phyloP scores from a whole-genome alignment of 2,113 vertebrate genomes.

The Artemisiospiza belli region DNA sequence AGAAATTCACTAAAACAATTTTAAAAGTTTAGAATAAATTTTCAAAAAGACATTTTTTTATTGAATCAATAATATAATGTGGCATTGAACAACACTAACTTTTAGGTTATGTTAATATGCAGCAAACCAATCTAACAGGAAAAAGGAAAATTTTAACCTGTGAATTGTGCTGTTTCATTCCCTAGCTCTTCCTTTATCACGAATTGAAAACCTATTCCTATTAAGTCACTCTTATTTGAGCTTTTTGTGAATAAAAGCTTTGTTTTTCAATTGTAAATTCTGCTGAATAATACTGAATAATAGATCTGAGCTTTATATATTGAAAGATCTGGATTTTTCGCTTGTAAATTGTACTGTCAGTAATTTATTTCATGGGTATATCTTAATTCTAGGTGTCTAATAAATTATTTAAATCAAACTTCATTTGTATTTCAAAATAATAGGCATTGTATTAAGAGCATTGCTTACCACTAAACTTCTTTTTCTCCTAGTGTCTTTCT shows the following conservation, averaged over 20 bases:
- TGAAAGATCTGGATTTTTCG: not conserved
- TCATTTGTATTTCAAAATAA: not conserved
- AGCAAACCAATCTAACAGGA: not conserved
- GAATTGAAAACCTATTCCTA: not conserved
- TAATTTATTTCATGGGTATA: not conserved
- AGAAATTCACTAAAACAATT: not conserved
- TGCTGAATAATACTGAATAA: not conserved
- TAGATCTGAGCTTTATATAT: not conserved
- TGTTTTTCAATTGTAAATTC: not conserved
- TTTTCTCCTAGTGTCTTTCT: not conserved
- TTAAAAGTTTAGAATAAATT: rapidly evolving
- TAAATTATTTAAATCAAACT: not conserved
- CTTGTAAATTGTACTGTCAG: not conserved
- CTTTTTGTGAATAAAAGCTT: not conserved
- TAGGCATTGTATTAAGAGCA: not conserved
- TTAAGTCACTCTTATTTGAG: not conserved
- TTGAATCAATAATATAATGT: not conserved
- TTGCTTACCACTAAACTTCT: not conserved
- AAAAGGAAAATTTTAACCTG: not conserved
- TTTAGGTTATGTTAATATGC: not conserved
- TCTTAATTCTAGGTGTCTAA: not conserved
- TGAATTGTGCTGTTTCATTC: not conserved
- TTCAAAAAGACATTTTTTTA: not conserved
- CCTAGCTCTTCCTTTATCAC: not conserved
- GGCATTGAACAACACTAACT: not conserved